Conservation (phyloP, 2,797 vertebrate species). For the Rhincodon typus region DNA sequence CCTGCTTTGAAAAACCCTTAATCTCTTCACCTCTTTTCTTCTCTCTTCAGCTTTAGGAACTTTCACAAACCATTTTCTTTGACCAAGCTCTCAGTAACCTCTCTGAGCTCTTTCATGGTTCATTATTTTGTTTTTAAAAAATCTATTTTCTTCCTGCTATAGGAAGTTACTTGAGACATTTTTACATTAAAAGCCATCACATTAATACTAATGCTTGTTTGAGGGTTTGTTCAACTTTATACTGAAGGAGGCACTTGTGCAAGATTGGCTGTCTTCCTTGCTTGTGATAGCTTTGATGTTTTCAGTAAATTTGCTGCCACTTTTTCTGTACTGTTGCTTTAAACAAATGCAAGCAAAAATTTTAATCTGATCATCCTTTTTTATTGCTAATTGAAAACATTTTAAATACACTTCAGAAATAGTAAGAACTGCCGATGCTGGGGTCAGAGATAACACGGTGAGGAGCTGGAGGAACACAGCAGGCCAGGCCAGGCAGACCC, state of each 20-base stretch:
- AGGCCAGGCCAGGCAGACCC: too few relatives aligned
- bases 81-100: too few relatives aligned
- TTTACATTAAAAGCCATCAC: not conserved
- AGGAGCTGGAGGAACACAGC: too few relatives aligned
- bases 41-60: too few relatives aligned
- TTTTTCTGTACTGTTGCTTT: not conserved
- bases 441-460: too few relatives aligned
- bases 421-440: too few relatives aligned
- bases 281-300: not conserved
- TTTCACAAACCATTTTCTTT: too few relatives aligned
- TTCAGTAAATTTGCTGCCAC: not conserved
- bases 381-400: not conserved
- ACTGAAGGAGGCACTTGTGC: not conserved
- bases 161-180: not conserved
- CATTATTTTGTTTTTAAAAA: too few relatives aligned
- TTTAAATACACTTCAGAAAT: not conserved
- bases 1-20: too few relatives aligned
- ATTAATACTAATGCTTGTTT: not conserved
- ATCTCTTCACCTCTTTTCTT: too few relatives aligned
- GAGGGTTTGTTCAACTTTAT: not conserved
- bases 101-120: too few relatives aligned
- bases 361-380: not conserved
- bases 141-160: not conserved
- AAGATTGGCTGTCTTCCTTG: not conserved
- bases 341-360: not conserved